Evolutionary conservation across 2,113 vertebrate species (phyloP).

Genomic region (Callithrix jacchus): DNA sequence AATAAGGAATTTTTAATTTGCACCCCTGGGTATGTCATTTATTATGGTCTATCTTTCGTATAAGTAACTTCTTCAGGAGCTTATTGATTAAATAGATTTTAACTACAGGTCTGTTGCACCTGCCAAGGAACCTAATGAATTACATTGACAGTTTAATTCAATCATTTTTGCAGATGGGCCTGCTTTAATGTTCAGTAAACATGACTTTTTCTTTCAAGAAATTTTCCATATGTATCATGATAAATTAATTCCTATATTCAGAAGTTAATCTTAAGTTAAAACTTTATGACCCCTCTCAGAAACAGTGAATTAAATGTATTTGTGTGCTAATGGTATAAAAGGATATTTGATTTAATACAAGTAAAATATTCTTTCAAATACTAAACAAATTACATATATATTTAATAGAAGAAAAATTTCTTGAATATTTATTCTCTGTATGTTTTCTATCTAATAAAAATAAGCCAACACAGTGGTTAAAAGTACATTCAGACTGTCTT

Average conservation of each 20-base stretch:
- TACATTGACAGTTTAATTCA: not conserved
- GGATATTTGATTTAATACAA: not conserved
- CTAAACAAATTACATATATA: not conserved
- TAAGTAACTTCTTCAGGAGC: not conserved
- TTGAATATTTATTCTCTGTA: not conserved
- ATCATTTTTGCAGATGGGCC: not conserved
- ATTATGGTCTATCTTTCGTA: not conserved
- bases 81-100: not conserved
- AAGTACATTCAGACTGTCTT: not conserved
- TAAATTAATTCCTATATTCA: constrained; percentile 17
- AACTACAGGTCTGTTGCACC: not conserved
- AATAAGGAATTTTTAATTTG: not conserved
- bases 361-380: not conserved
- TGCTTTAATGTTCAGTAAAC: not conserved
- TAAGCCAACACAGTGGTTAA: not conserved
- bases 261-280: not conserved
- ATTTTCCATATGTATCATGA: not conserved
- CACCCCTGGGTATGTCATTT: not conserved
- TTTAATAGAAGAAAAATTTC: not conserved
- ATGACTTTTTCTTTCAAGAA: not conserved
- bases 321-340: not conserved
- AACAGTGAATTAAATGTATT: not conserved
- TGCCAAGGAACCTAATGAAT: not conserved
- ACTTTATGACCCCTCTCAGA: not conserved
- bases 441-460: not conserved